phyloP scores from a whole-genome alignment of 2,888 invertebrate genomes.

The Troilus luridus region DNA sequence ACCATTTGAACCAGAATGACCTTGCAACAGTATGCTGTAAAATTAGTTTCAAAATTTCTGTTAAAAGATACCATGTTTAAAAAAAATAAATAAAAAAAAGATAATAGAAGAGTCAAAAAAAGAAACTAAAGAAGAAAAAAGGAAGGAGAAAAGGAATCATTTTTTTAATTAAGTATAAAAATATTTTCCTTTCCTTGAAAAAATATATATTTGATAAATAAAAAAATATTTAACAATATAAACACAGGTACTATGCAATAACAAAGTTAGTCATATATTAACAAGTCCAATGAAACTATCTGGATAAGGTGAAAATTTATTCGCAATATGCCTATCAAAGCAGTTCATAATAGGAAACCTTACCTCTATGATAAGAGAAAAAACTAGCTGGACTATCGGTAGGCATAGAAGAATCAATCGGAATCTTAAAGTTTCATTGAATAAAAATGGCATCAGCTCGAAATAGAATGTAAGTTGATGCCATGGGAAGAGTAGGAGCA shows the following conservation, averaged over 20 bases:
- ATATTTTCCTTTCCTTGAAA: slow-evolving; percentile 40
- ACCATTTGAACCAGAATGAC: slow-evolving; percentile 65
- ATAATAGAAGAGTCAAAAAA: background rate
- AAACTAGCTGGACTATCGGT: slow-evolving; percentile 74
- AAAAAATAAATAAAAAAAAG: slow-evolving; percentile 22
- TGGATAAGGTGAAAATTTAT: background rate
- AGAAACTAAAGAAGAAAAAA: slow-evolving; percentile 1
- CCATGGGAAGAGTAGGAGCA: slow-evolving; percentile 75
- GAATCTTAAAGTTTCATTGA: slow-evolving; percentile 62
- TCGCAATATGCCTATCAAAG: slow-evolving; percentile 16
- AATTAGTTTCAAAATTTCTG: slow-evolving; percentile 51
- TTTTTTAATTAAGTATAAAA: slow-evolving; percentile 11
- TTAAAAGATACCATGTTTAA: slow-evolving; percentile 10
- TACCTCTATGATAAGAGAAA: slow-evolving; percentile 77
- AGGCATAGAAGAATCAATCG: slow-evolving; percentile 73
- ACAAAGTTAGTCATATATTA: slow-evolving; percentile 18
- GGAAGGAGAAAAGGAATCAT: slow-evolving; percentile 39
- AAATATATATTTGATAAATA: slow-evolving; percentile 47
- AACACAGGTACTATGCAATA: background rate
- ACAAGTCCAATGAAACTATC: slow-evolving; percentile 2
- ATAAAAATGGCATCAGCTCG: slow-evolving; percentile 70
- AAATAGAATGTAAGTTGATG: slow-evolving; percentile 72
- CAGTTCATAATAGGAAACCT: slow-evolving; percentile 63
- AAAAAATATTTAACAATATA: slow-evolving; percentile 10
- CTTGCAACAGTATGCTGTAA: slow-evolving; percentile 65